A percentile compares a stretch with the other conserved stretches of the same genome.
phyloP scores from a whole-genome alignment of 2,888 invertebrate genomes.

The Phaonia tiefii region DNA sequence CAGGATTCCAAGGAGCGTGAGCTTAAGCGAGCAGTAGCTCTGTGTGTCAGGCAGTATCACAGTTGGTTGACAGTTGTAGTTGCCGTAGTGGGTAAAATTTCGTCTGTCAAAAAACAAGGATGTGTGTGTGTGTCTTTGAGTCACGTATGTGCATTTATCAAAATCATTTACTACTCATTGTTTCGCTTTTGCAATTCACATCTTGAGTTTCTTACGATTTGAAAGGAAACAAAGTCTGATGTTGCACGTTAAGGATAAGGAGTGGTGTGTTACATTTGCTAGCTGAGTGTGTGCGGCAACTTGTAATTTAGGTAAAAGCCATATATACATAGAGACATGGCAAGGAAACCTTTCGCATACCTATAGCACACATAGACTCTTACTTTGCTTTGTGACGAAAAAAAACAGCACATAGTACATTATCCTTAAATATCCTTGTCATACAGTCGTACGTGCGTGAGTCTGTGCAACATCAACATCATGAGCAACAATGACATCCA shows the following conservation, averaged over 20 bases:
- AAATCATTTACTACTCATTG: slow-evolving; percentile 66
- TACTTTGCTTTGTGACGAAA: background rate
- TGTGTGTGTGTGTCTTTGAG: slow-evolving; percentile 50
- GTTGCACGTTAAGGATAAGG: slow-evolving; percentile 10
- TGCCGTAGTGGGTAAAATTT: slow-evolving; percentile 1
- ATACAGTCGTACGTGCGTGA: slow-evolving; percentile 57
- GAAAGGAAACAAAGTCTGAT: slow-evolving; percentile 29
- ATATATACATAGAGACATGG: too few species aligned
- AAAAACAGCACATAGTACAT: slow-evolving; percentile 8
- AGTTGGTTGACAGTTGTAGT: slow-evolving; percentile 26
- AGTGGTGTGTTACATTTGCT: background rate
- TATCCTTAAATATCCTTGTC: slow-evolving; percentile 54
- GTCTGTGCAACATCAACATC: slow-evolving; percentile 36
- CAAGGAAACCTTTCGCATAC: background rate
- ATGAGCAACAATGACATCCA: slow-evolving; percentile 25
- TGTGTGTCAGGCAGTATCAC: background rate
- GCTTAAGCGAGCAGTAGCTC: too few species aligned
- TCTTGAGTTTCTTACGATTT: background rate
- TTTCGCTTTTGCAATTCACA: slow-evolving; percentile 38
- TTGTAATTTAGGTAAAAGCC: slow-evolving; percentile 61
- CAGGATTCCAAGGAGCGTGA: background rate
- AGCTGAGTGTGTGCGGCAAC: background rate
- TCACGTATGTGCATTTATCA: slow-evolving; percentile 67
- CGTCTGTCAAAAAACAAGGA: slow-evolving; percentile 1
- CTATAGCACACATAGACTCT: slow-evolving; percentile 29